Conservation (phyloP, 2,888 invertebrate species). For the Folsomia manolachei region DNA sequence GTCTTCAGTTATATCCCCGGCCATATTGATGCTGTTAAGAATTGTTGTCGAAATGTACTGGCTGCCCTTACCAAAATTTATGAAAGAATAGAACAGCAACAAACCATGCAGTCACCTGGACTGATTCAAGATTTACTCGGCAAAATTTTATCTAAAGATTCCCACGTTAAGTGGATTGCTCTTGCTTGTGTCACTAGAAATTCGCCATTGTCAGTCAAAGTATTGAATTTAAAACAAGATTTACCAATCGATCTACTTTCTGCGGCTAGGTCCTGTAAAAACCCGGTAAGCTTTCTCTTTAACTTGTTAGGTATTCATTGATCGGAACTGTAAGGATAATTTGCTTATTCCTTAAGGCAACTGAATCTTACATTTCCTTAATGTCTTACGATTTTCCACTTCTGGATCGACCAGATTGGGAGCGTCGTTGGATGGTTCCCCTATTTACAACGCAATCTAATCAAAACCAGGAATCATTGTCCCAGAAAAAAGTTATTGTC, state of each 20-base stretch:
- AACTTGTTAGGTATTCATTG: too few species aligned
- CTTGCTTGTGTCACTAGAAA: constrained; percentile 36
- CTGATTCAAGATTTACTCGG: constrained; percentile 26
- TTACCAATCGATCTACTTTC: constrained; percentile 31
- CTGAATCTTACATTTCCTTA: constrained; percentile 60
- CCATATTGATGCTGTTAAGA: constrained; percentile 49
- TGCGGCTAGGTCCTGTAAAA: constrained; percentile 35
- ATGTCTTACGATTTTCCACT: constrained; percentile 58
- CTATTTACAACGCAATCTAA: constrained; percentile 49
- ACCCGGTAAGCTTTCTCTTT: constrained; percentile 35
- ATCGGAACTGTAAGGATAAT: too few species aligned
- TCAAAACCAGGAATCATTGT: constrained; percentile 40
- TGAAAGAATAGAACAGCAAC: constrained; percentile 24
- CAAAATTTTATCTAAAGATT: constrained; percentile 34
- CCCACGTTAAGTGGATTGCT: constrained; percentile 45
- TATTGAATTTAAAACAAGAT: constrained; percentile 23
- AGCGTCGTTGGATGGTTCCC: constrained; percentile 58
- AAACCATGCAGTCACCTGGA: background rate
- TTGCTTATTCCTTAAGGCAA: constrained; percentile 54
- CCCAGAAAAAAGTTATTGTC: constrained; percentile 42
- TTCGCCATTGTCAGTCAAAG: constrained; percentile 26
- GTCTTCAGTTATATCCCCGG: constrained; percentile 44
- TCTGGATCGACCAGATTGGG: constrained; percentile 56
- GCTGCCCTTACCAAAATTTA: constrained; percentile 34
- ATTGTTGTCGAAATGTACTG: constrained; percentile 43